Conservation (phyloP, 2,113 vertebrate species). For the Pedionomus torquatus region DNA sequence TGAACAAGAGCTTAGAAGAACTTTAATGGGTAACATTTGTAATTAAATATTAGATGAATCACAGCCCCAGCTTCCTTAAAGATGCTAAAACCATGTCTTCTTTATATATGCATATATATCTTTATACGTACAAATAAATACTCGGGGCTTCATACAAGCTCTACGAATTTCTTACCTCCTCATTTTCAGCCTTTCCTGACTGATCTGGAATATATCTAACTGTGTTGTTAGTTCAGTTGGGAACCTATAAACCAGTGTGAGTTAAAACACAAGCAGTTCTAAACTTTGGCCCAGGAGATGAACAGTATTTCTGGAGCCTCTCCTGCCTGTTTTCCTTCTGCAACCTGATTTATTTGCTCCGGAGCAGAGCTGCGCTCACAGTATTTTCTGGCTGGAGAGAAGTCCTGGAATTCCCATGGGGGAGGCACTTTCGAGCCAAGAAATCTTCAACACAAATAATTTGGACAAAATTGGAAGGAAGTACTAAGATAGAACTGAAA, state of each 20-base stretch:
- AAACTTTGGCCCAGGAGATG: background rate
- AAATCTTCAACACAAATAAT: conserved; percentile 28
- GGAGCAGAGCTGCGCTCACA: background rate
- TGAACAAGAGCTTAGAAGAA: background rate
- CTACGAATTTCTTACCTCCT: background rate
- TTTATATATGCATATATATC: background rate
- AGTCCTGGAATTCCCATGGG: background rate
- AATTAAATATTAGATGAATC: background rate
- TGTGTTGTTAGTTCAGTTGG: background rate
- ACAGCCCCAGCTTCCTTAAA: background rate
- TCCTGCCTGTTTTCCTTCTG: background rate
- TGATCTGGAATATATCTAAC: background rate
- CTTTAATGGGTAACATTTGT: background rate
- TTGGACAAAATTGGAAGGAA: conserved; percentile 22
- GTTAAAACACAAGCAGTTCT: background rate
- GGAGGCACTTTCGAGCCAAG: background rate
- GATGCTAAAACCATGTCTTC: background rate
- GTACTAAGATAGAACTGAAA: background rate
- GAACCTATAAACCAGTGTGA: background rate
- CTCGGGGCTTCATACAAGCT: background rate
- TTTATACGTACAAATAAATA: background rate
- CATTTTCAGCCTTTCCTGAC: background rate
- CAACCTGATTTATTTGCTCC: background rate
- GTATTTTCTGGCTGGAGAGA: background rate
- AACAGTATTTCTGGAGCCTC: background rate